Percentiles rank a stretch among this genome's conserved stretches.
Conservation (phyloP, 2,797 vertebrate species). For the Anguilla obscura region DNA sequence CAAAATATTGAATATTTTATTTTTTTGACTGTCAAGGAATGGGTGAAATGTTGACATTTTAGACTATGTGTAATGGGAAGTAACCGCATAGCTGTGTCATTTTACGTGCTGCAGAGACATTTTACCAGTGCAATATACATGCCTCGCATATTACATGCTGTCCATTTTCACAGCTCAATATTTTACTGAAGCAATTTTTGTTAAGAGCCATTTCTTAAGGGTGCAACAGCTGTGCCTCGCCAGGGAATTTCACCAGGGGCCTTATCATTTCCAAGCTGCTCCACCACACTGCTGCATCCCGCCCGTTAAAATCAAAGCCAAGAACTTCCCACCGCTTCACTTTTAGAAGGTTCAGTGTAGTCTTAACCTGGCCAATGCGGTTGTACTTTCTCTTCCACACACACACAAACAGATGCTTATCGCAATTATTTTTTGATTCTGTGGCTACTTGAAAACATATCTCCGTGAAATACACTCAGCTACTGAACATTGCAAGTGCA, state of each 20-base stretch:
- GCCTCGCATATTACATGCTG: not conserved
- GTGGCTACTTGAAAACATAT: not conserved
- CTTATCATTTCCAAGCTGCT: not conserved
- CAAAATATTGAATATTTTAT: not conserved
- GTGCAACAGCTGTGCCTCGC: not conserved
- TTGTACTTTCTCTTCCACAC: not conserved
- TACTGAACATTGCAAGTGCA: not conserved
- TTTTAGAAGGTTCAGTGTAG: not conserved
- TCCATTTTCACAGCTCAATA: not conserved
- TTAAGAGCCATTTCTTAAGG: not conserved
- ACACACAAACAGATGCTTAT: not conserved
- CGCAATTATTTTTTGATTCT: not conserved
- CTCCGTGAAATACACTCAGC: not conserved
- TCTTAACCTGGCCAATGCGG: not conserved
- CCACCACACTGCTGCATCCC: not conserved
- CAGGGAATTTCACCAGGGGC: not conserved
- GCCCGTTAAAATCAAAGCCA: not conserved
- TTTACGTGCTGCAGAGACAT: not conserved
- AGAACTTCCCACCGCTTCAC: not conserved
- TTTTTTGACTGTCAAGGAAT: not conserved
- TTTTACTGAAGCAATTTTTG: not conserved
- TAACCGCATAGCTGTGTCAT: not conserved
- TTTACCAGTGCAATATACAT: not conserved
- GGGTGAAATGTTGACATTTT: not conserved
- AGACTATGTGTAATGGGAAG: not conserved